Percentiles rank a stretch among this genome's conserved stretches.
Evolutionary conservation across 2,888 invertebrate species (phyloP).

Genomic region (Sesia bembeciformis): DNA sequence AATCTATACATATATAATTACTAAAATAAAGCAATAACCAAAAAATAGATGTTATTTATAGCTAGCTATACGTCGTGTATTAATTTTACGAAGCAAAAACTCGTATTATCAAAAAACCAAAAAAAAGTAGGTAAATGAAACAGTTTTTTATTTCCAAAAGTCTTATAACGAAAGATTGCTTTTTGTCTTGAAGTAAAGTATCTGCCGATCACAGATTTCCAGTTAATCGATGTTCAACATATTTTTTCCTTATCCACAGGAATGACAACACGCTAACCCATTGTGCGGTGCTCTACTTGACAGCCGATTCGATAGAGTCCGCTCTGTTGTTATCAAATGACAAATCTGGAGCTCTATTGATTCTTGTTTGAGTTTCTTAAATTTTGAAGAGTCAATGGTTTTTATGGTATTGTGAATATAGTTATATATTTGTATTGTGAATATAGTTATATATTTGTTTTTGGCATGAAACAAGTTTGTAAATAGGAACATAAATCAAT

Average conservation of each 20-base stretch:
- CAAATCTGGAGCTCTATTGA: slow-evolving; percentile 29
- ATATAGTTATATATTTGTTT: neutral
- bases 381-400: slow-evolving; percentile 20
- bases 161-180: neutral
- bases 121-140: too few species aligned
- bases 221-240: neutral
- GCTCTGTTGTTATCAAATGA: slow-evolving; percentile 28
- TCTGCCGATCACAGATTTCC: neutral
- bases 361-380: slow-evolving; percentile 9
- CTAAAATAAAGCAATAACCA: too few species aligned
- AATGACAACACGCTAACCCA: slow-evolving; percentile 19
- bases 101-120: too few species aligned
- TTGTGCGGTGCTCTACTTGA: slow-evolving; percentile 26
- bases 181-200: neutral
- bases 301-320: slow-evolving; percentile 35
- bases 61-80: too few species aligned
- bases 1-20: too few species aligned
- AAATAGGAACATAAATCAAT: too few species aligned
- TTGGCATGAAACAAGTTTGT: too few species aligned
- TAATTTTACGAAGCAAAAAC: too few species aligned
- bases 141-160: too few species aligned
- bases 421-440: neutral
- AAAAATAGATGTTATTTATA: too few species aligned
- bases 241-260: slow-evolving; percentile 1
- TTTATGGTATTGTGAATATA: neutral